Evolutionary conservation across 2,113 vertebrate genomes (phyloP).

Genomic region (Silurus meridionalis): DNA sequence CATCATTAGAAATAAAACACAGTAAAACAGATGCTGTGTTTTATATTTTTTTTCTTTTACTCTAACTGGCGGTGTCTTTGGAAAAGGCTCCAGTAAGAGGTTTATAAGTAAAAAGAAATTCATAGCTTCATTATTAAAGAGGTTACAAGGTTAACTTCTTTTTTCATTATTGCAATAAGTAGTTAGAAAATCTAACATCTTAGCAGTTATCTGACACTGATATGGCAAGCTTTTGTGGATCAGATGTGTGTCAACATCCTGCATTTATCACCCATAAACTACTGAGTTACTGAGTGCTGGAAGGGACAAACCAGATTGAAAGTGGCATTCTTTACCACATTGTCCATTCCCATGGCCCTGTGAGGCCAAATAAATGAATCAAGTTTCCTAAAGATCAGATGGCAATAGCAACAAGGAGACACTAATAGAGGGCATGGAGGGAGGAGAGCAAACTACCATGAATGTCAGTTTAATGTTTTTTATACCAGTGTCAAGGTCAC

Average conservation of each 20-base stretch:
- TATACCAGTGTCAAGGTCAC: background rate
- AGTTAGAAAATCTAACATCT: background rate
- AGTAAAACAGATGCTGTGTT: background rate
- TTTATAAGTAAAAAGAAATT: no score
- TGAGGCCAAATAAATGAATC: conserved; percentile 36
- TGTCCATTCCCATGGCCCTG: conserved; percentile 39
- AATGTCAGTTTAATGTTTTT: background rate
- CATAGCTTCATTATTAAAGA: no score
- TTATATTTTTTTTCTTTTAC: background rate
- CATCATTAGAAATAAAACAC: background rate
- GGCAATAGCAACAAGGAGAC: conserved; percentile 23
- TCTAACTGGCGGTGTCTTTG: background rate
- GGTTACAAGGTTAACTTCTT: no score
- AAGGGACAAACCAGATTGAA: conserved; percentile 47
- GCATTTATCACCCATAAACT: conserved; percentile 33
- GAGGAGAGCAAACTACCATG: background rate
- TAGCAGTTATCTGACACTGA: conserved; percentile 3
- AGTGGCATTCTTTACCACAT: conserved; percentile 49
- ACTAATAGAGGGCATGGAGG: conserved; percentile 18
- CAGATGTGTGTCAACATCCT: conserved; percentile 36
- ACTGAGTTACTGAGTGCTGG: conserved; percentile 8
- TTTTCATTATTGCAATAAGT: no score
- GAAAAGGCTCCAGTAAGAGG: background rate
- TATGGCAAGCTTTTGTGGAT: conserved; percentile 9
- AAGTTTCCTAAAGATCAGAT: conserved; percentile 43